Percentiles rank a stretch among this genome's conserved stretches.
Evolutionary conservation across 2,113 vertebrate species (phyloP).

Genomic region (Chaetops frenatus): DNA sequence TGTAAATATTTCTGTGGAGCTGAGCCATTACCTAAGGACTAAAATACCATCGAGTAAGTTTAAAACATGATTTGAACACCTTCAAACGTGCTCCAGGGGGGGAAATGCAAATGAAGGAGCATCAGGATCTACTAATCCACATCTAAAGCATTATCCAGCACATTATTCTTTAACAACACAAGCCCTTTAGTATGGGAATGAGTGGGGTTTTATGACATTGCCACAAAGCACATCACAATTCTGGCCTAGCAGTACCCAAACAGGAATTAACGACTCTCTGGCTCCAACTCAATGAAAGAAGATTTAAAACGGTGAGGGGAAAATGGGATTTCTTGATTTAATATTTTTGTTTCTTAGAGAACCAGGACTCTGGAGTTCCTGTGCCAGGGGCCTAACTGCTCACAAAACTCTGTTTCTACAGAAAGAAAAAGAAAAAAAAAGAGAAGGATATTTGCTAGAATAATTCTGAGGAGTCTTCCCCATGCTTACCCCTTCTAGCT

Average conservation of each 20-base stretch:
- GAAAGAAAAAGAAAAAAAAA: not conserved
- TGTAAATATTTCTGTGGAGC: not conserved
- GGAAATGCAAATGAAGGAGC: not conserved
- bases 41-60: not conserved
- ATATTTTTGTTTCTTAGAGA: constrained; percentile 13
- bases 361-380: not conserved
- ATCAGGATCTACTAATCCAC: not conserved
- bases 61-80: not conserved
- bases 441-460: not conserved
- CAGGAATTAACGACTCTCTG: not conserved
- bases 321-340: constrained; percentile 2
- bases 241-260: not conserved
- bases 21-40: not conserved
- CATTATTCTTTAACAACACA: not conserved
- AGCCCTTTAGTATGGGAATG: not conserved
- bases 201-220: not conserved
- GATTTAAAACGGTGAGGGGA: not conserved
- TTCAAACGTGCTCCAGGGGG: not conserved
- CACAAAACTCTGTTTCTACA: not conserved
- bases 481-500: not conserved
- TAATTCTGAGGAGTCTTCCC: not conserved
- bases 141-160: not conserved
- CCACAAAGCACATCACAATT: not conserved
- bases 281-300: not conserved
- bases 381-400: not conserved